These are phyloP conservation scores for Neotoma lepida DNA, from an alignment of 2,113 vertebrate genomes.

Conservation along the genomic window DNA sequence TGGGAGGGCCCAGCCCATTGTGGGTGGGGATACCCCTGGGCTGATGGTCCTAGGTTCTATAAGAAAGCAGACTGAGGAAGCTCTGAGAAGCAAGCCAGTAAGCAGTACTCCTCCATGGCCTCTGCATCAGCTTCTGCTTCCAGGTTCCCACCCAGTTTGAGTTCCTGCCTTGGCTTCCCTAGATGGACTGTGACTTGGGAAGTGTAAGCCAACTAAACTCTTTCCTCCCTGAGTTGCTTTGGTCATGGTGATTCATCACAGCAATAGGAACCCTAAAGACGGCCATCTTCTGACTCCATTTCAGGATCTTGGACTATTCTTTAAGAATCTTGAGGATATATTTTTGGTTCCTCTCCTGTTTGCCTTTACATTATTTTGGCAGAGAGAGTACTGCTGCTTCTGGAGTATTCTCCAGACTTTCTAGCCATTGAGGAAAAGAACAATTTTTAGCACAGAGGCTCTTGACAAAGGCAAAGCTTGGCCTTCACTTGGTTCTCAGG, in stretches of 20 bases:
- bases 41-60: neutral
- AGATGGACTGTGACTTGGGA: no score
- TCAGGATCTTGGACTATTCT: neutral
- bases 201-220: neutral
- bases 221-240: neutral
- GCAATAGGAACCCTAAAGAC: neutral
- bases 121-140: neutral
- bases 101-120: neutral
- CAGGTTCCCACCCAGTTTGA: neutral
- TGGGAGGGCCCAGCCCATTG: neutral
- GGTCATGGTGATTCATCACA: neutral
- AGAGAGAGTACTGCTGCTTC: neutral
- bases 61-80: neutral
- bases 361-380: neutral
- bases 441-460: neutral
- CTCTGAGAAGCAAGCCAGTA: neutral
- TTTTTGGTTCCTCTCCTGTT: neutral
- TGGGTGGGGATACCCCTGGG: neutral
- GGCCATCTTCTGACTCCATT: neutral
- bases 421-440: neutral
- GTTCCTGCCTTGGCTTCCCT: neutral
- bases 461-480: neutral
- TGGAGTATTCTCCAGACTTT: neutral
- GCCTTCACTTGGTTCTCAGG: neutral
- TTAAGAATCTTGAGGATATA: neutral